Percentiles rank a stretch among this genome's conserved stretches.
phyloP scores from a whole-genome alignment of 2,797 vertebrate genomes.

The Neoniphon sammara region DNA sequence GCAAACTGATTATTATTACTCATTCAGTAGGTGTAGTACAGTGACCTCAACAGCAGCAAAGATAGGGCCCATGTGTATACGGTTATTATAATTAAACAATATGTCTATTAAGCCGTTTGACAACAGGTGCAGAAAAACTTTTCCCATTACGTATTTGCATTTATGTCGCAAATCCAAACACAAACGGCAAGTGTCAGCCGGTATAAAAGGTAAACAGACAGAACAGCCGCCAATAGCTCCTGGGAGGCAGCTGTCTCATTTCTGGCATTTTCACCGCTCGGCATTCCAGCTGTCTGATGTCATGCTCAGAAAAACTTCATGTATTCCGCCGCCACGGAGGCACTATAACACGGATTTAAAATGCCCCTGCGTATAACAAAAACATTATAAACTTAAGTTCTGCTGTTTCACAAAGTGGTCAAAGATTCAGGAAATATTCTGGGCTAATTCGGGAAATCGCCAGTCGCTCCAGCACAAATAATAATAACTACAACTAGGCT shows the following conservation, averaged over 20 bases:
- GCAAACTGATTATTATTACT: not conserved
- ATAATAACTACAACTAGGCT: constrained; percentile 33
- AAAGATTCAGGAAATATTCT: rapidly evolving
- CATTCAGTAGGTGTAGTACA: not conserved
- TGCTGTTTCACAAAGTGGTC: not conserved
- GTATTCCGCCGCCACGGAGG: constrained; percentile 75
- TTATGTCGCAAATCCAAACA: constrained; percentile 16
- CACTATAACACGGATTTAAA: constrained; percentile 52
- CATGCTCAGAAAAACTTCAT: constrained; percentile 80
- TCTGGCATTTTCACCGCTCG: constrained; percentile 85
- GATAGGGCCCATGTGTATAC: not conserved
- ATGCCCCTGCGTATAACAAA: too few species aligned
- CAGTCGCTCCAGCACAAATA: rapidly evolving
- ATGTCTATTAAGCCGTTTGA: not conserved
- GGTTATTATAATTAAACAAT: constrained; percentile 1
- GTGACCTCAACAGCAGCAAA: not conserved
- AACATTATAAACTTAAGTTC: rapidly evolving
- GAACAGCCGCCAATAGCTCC: constrained; percentile 53
- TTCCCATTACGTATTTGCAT: constrained; percentile 12
- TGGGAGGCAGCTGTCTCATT: constrained; percentile 78
- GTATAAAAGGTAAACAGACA: constrained; percentile 61
- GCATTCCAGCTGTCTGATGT: constrained; percentile 96
- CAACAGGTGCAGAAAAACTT: constrained; percentile 1
- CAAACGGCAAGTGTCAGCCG: constrained; percentile 38
- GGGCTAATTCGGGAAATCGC: rapidly evolving